Conservation (phyloP, 2,888 invertebrate species). For the Lepidocyrtinus sp. region DNA sequence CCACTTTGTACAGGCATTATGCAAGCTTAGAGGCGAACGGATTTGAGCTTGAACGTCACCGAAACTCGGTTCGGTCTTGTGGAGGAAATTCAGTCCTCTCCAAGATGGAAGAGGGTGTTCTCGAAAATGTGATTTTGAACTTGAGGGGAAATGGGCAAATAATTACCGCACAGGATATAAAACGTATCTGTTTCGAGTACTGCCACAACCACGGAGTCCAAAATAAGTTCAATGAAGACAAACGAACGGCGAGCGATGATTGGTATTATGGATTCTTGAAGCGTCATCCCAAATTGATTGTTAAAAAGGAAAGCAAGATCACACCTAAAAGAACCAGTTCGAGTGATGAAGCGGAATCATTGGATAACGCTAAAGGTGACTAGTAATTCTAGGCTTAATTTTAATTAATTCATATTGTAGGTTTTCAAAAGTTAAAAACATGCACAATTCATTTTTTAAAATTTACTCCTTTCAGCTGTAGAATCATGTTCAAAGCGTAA, state of each 20-base stretch:
- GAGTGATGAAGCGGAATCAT: no score
- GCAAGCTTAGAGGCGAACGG: conserved; percentile 66
- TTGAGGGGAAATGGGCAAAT: conserved; percentile 68
- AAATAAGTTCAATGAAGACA: conserved; percentile 68
- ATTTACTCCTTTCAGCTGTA: no score
- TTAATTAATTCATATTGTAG: no score
- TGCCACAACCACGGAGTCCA: conserved; percentile 69
- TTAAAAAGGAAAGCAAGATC: no score
- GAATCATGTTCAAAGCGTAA: no score
- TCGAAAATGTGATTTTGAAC: conserved; percentile 69
- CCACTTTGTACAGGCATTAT: conserved; percentile 69
- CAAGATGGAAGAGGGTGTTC: conserved; percentile 68
- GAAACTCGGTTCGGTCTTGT: conserved; percentile 63
- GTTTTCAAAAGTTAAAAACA: no score
- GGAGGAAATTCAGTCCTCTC: conserved; percentile 69
- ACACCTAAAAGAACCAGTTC: no score
- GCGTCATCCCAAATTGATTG: conserved; percentile 61
- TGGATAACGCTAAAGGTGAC: no score
- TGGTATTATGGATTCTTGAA: conserved; percentile 70
- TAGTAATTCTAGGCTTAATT: no score
- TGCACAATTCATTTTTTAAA: no score
- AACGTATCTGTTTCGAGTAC: conserved; percentile 69
- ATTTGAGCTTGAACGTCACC: conserved; percentile 66
- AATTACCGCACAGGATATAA: conserved; percentile 68
- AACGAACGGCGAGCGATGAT: conserved; percentile 69